These are phyloP conservation scores for Crossocerus cetratus DNA, from an alignment of 2,888 invertebrate species.

Conservation along the genomic window DNA sequence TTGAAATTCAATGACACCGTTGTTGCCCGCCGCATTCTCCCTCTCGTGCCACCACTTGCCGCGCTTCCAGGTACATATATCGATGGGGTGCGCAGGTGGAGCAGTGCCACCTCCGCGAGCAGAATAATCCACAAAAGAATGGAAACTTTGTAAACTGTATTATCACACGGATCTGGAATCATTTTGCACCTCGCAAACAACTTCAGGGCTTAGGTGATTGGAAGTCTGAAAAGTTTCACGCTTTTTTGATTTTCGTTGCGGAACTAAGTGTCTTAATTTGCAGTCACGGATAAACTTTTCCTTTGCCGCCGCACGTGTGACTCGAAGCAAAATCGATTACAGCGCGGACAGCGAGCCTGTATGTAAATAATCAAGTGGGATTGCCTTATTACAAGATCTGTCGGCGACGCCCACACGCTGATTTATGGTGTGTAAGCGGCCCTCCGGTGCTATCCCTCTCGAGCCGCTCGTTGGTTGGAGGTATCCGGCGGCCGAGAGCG, in stretches of 20 bases:
- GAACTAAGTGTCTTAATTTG: too few relatives aligned
- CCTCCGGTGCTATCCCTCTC: constrained; percentile 11
- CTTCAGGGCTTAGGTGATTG: neutral
- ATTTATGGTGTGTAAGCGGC: constrained; percentile 52
- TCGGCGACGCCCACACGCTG: constrained; percentile 60
- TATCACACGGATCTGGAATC: too few relatives aligned
- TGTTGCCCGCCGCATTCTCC: neutral
- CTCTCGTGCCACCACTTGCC: neutral
- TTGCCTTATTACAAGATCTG: constrained; percentile 41
- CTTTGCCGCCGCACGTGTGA: neutral
- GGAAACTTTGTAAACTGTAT: too few relatives aligned
- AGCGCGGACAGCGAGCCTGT: constrained; percentile 25
- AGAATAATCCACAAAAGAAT: too few relatives aligned
- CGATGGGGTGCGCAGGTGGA: too few relatives aligned
- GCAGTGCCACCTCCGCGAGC: too few relatives aligned
- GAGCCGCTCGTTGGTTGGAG: too few relatives aligned
- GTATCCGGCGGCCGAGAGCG: constrained; percentile 11
- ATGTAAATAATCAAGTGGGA: constrained; percentile 58
- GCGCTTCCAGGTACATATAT: too few relatives aligned
- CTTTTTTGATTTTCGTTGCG: too few relatives aligned
- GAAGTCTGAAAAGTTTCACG: neutral
- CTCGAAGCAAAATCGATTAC: constrained; percentile 54
- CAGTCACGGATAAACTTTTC: too few relatives aligned
- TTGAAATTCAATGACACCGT: too few relatives aligned
- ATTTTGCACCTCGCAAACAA: neutral